These are phyloP conservation scores for Notothenia rossii DNA, from an alignment of 2,113 vertebrate genomes.

Conservation along the genomic window DNA sequence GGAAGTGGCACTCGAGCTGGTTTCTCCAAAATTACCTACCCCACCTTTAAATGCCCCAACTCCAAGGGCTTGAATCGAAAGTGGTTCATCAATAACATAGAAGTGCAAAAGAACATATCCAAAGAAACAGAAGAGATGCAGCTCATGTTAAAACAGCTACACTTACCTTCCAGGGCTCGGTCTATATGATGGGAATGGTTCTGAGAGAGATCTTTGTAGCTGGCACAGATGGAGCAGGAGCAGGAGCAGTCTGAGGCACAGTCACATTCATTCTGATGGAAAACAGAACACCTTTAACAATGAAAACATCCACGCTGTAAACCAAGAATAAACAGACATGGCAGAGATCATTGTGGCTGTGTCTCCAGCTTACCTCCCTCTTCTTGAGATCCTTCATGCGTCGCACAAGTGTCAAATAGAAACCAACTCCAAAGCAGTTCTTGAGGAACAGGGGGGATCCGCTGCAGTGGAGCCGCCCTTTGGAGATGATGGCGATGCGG, in stretches of 20 bases:
- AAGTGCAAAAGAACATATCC: not conserved
- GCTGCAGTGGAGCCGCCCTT: constrained; percentile 92
- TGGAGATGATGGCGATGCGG: constrained; percentile 95
- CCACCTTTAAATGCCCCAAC: not conserved
- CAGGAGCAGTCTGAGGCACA: constrained; percentile 90
- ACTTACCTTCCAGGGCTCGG: constrained; percentile 90
- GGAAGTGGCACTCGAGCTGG: too few relatives aligned
- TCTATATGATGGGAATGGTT: constrained; percentile 75
- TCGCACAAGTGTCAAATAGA: constrained; percentile 95
- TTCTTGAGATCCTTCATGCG: constrained; percentile 85
- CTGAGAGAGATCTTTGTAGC: constrained; percentile 79
- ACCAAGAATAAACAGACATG: not conserved
- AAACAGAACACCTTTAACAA: constrained; percentile 16
- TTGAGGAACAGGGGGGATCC: constrained; percentile 97
- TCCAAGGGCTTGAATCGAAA: not conserved
- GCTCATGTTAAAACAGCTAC: not conserved
- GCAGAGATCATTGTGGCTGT: not conserved
- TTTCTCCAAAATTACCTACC: too few relatives aligned
- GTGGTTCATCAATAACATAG: not conserved
- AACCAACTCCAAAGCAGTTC: constrained; percentile 94
- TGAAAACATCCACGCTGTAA: not conserved
- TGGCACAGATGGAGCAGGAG: constrained; percentile 87
- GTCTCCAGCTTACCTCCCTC: constrained; percentile 77
- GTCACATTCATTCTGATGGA: constrained; percentile 85
- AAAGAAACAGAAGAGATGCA: not conserved